phyloP scores from a whole-genome alignment of 2,113 vertebrate species.

The Romanogobio albipinnatus region DNA sequence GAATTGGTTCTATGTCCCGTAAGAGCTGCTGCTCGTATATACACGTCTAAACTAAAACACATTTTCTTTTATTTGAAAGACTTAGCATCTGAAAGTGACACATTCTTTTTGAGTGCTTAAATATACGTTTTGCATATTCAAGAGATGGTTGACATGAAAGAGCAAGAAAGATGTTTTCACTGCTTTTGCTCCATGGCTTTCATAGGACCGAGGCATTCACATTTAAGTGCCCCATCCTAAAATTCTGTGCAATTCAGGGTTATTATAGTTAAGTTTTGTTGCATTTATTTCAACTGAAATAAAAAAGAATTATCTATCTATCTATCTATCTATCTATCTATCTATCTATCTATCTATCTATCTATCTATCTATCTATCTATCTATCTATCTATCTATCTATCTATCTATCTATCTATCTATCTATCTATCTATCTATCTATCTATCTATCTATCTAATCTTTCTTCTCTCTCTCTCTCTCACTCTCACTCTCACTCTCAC shows the following conservation, averaged over 20 bases:
- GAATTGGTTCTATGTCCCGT: slow-evolving; percentile 94
- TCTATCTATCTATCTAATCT: too few species aligned
- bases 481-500: too few species aligned
- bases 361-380: too few species aligned
- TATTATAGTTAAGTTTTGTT: not conserved
- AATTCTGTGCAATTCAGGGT: not conserved
- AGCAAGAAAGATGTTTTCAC: not conserved
- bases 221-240: not conserved
- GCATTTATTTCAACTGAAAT: too few species aligned
- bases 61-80: not conserved
- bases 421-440: too few species aligned
- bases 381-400: too few species aligned
- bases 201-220: not conserved
- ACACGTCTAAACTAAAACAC: slow-evolving; percentile 46
- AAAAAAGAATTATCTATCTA: too few species aligned
- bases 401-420: too few species aligned
- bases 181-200: slow-evolving; percentile 8
- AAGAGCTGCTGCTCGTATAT: slow-evolving; percentile 91
- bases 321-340: too few species aligned
- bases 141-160: not conserved
- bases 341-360: too few species aligned
- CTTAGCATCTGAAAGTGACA: not conserved
- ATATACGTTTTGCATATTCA: not conserved
- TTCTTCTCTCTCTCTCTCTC: too few species aligned
- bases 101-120: not conserved